Evolutionary conservation across 2,797 vertebrate species (phyloP).

Genomic region (Ptychadena robeensis): DNA sequence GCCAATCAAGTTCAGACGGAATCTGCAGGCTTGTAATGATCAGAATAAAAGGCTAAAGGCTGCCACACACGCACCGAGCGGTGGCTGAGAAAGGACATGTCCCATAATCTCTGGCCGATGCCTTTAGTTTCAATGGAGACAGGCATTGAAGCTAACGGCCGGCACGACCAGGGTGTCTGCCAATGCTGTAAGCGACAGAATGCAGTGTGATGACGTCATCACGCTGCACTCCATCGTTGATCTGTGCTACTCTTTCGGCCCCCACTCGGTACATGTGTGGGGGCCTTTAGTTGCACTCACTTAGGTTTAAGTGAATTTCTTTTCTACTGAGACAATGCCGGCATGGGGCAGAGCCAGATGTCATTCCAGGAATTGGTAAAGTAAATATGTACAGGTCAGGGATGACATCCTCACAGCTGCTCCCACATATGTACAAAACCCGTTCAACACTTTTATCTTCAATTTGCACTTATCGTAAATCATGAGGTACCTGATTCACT

Average conservation of each 20-base stretch:
- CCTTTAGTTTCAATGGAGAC: no score
- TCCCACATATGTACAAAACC: not conserved
- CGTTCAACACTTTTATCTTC: not conserved
- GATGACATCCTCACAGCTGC: not conserved
- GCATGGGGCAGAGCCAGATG: not conserved
- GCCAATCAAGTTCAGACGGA: no score
- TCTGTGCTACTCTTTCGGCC: no score
- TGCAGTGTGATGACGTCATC: no score
- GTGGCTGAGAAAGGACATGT: no score
- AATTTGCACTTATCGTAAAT: not conserved
- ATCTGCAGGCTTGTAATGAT: not conserved
- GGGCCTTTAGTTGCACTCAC: not conserved
- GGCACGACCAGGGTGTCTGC: no score
- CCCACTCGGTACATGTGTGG: no score
- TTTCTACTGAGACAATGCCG: not conserved
- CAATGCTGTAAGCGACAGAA: no score
- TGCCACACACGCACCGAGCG: no score
- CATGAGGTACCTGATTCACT: not conserved
- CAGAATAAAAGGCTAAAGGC: not conserved
- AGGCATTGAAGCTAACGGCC: no score
- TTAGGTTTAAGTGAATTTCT: not conserved
- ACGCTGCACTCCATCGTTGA: no score
- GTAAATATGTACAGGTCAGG: not conserved
- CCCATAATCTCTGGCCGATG: no score
- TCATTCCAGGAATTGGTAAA: conserved; percentile 21